Conservation (phyloP, 2,797 vertebrate genomes). For the Rhinogobio ventralis region DNA sequence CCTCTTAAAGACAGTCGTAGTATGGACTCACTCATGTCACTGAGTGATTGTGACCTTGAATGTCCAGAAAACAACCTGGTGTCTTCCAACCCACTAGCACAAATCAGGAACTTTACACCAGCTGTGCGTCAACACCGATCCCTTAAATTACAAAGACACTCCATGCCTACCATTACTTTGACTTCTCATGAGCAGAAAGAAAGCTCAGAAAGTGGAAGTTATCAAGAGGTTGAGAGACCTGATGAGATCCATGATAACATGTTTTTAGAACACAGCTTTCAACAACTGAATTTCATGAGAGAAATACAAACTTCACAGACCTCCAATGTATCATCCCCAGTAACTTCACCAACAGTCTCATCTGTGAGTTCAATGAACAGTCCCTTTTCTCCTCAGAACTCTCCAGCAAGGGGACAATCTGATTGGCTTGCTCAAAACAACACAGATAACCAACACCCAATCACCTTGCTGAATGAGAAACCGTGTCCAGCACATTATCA, state of each 20-base stretch:
- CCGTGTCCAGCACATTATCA: conserved; percentile 71
- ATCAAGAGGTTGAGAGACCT: conserved; percentile 60
- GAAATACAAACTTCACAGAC: conserved; percentile 73
- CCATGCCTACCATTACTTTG: conserved; percentile 80
- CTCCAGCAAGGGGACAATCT: conserved; percentile 60
- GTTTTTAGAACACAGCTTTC: conserved; percentile 66
- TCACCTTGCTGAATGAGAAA: conserved; percentile 79
- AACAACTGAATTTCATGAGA: conserved; percentile 70
- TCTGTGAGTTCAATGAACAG: conserved; percentile 91
- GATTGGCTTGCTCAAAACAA: conserved; percentile 65
- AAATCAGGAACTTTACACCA: background rate
- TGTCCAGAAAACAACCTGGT: conserved; percentile 73
- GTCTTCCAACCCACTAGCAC: conserved; percentile 13
- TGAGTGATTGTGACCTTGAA: conserved; percentile 88
- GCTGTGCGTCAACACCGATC: conserved; percentile 60
- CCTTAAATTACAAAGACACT: conserved; percentile 82
- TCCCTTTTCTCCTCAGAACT: conserved; percentile 80
- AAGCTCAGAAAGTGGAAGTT: conserved; percentile 83
- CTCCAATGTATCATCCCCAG: conserved; percentile 89
- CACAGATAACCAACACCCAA: conserved; percentile 77
- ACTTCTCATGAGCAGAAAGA: conserved; percentile 57
- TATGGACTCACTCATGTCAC: conserved; percentile 90
- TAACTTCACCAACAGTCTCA: conserved; percentile 87
- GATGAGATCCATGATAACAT: conserved; percentile 63
- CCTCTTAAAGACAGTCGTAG: conserved; percentile 83